Evolutionary conservation across 2,113 vertebrate species (phyloP).

Genomic region (Sorex araneus): DNA sequence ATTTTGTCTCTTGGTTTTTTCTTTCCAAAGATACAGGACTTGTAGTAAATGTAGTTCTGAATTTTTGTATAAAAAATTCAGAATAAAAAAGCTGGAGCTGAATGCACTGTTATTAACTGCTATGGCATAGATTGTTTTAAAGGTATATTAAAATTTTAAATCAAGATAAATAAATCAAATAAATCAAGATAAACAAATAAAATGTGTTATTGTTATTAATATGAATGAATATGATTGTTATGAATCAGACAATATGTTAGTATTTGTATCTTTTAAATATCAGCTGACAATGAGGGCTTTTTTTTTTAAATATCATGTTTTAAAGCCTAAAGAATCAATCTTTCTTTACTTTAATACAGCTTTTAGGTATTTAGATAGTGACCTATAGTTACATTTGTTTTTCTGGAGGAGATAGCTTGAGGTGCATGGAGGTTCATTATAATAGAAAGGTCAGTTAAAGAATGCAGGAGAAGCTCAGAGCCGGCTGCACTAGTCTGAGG

Average conservation of each 20-base stretch:
- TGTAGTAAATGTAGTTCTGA: slow-evolving; percentile 50
- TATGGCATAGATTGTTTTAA: not conserved
- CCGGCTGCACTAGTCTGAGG: not conserved
- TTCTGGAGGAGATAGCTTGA: not conserved
- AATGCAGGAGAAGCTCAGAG: not conserved
- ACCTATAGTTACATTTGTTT: not conserved
- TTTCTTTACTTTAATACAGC: not conserved
- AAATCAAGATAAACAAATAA: not conserved
- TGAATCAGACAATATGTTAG: not conserved
- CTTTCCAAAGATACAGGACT: slow-evolving; percentile 62
- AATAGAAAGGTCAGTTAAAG: not conserved
- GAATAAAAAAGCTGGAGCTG: not conserved
- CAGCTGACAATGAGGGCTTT: not conserved
- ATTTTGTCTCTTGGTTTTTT: slow-evolving; percentile 58
- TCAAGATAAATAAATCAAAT: slow-evolving; percentile 41
- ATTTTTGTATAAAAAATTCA: slow-evolving; percentile 23
- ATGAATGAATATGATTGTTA: not conserved
- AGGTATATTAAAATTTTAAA: slow-evolving; percentile 33
- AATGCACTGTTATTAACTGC: not conserved
- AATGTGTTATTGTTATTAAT: not conserved
- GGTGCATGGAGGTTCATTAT: not conserved
- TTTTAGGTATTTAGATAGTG: slow-evolving; percentile 4
- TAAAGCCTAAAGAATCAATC: not conserved
- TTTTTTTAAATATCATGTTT: not conserved
- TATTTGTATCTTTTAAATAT: slow-evolving; percentile 5